Percentiles rank a stretch among this genome's conserved stretches.
Conservation (phyloP, 2,888 invertebrate genomes). For the Buathra laborator region DNA sequence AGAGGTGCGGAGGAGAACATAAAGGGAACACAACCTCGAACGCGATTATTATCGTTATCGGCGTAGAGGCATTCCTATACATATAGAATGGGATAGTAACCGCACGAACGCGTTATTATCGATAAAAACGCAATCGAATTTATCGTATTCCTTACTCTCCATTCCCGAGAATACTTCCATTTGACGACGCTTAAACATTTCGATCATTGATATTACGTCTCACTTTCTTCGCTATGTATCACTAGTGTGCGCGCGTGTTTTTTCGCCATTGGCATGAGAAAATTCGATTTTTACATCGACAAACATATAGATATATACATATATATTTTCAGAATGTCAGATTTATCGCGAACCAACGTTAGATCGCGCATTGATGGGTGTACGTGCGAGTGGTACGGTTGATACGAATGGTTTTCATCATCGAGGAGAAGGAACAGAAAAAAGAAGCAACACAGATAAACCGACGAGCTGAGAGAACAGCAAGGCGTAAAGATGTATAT, state of each 20-base stretch:
- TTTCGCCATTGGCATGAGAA: not conserved
- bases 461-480: not conserved
- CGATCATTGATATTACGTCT: constrained; percentile 18
- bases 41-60: constrained; percentile 53
- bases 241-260: constrained; percentile 11
- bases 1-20: not conserved
- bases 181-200: not conserved
- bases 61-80: constrained; percentile 9
- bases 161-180: not conserved
- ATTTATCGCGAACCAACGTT: not conserved
- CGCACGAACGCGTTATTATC: constrained; percentile 54
- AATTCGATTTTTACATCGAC: constrained; percentile 36
- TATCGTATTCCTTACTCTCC: constrained; percentile 27
- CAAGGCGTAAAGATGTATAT: not conserved
- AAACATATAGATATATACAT: not conserved
- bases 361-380: not conserved
- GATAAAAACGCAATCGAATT: constrained; percentile 42
- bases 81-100: constrained; percentile 17
- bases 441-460: not conserved
- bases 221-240: constrained; percentile 9
- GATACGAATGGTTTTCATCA: constrained; percentile 22
- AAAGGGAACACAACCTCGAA: constrained; percentile 41
- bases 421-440: constrained; percentile 1
- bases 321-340: not conserved
- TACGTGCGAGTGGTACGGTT: constrained; percentile 14